Conservation (phyloP, 2,113 vertebrate genomes). For the chimpanzee (Pan troglodytes) region NHGRI_mPanTro3-v2.1_pri NC_072402.2:76621001-76621500, state of each 20-base stretch:
- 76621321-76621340: not conserved
- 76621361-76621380: slow-evolving; percentile 44
- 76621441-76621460: slow-evolving; percentile 87
- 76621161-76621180: not conserved
- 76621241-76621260: not conserved
- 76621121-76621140: not conserved
- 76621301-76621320: not conserved
- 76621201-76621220: not conserved
- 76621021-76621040: no score
- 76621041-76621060: not conserved
- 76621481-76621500: slow-evolving; percentile 90
- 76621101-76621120: not conserved
- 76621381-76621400: slow-evolving; percentile 93
- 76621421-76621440: slow-evolving; percentile 89
- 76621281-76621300: not conserved
- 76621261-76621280: not conserved
- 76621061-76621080: fast-evolving
- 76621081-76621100: no score
- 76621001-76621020: fast-evolving
- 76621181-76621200: not conserved
- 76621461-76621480: slow-evolving; percentile 95
- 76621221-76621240: not conserved
- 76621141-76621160: not conserved
- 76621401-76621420: slow-evolving; percentile 87
- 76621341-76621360: not conserved